Conservation (phyloP, 2,888 invertebrate genomes). For the Trachelus tabidus region DNA sequence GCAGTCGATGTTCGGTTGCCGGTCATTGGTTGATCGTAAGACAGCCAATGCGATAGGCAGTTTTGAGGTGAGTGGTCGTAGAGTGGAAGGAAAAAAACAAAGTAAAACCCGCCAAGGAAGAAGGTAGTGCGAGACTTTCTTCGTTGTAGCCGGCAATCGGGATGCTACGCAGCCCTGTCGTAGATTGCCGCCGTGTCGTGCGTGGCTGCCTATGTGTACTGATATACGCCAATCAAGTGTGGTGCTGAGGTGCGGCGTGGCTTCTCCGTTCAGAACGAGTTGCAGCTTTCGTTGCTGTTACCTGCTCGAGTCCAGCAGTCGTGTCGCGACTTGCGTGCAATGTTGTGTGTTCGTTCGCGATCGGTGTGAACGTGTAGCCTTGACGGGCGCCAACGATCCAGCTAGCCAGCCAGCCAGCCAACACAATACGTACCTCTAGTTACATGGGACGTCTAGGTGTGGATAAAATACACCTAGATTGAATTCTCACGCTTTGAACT, state of each 20-base stretch:
- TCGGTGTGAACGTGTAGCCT: slow-evolving; percentile 39
- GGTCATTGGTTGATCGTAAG: neutral
- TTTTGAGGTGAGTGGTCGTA: slow-evolving; percentile 24
- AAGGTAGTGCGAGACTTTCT: slow-evolving; percentile 3
- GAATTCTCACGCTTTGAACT: neutral
- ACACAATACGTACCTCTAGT: slow-evolving; percentile 13
- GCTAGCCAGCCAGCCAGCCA: slow-evolving; percentile 24
- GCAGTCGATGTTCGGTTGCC: slow-evolving; percentile 9
- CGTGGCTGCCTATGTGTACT: neutral
- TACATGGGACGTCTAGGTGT: neutral
- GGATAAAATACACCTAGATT: neutral
- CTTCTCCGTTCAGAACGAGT: neutral
- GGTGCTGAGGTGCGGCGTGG: slow-evolving; percentile 1
- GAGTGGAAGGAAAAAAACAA: slow-evolving; percentile 21
- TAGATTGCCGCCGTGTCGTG: neutral
- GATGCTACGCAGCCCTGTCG: neutral
- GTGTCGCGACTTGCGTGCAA: neutral
- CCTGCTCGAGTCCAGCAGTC: neutral
- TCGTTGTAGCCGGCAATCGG: neutral
- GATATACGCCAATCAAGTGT: neutral
- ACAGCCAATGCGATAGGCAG: neutral
- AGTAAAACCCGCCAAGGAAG: slow-evolving; percentile 10
- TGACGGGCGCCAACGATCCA: slow-evolving; percentile 45
- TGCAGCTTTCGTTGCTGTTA: neutral
- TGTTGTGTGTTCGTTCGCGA: neutral